Percentiles rank a stretch among this genome's conserved stretches.
Conservation (phyloP, 1,140 invertebrate species). For the Chymomyza costata region DNA sequence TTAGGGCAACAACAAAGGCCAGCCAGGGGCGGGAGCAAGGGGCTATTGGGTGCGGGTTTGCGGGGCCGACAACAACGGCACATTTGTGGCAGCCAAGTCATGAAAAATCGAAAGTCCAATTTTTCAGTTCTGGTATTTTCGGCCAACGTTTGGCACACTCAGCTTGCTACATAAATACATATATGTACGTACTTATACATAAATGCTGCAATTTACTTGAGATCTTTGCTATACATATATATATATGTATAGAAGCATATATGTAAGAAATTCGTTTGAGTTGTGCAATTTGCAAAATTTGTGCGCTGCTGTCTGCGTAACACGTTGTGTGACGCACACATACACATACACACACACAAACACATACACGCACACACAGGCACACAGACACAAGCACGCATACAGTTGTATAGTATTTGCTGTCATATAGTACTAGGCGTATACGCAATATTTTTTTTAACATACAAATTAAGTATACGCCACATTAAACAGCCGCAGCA, state of each 20-base stretch:
- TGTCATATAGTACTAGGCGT: conserved; percentile 38
- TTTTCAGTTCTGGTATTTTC: conserved; percentile 8
- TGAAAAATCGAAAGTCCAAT: conserved; percentile 58
- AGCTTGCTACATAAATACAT: not conserved
- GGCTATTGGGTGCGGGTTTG: not conserved
- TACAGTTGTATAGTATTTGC: conserved; percentile 2
- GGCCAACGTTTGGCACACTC: conserved; percentile 5
- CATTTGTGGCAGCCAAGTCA: conserved; percentile 42
- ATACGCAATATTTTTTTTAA: conserved; percentile 52
- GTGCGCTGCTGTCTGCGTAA: conserved; percentile 21
- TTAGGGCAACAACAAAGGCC: not conserved
- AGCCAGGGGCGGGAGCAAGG: conserved; percentile 23
- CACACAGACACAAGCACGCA: conserved; percentile 2
- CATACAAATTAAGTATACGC: conserved; percentile 62
- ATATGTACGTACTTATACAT: not conserved
- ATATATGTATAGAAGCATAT: not conserved
- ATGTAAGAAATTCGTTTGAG: too few species aligned
- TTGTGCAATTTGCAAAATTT: conserved; percentile 10
- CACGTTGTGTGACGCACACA: conserved; percentile 52
- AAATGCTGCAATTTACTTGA: too few species aligned
- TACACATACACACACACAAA: conserved; percentile 15
- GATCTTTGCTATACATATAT: not conserved
- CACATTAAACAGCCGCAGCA: conserved; percentile 35
- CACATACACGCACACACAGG: conserved; percentile 16
- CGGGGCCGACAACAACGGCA: conserved; percentile 17